Conservation (phyloP, 2,797 vertebrate genomes). For the Acanthiza pusilla region DNA sequence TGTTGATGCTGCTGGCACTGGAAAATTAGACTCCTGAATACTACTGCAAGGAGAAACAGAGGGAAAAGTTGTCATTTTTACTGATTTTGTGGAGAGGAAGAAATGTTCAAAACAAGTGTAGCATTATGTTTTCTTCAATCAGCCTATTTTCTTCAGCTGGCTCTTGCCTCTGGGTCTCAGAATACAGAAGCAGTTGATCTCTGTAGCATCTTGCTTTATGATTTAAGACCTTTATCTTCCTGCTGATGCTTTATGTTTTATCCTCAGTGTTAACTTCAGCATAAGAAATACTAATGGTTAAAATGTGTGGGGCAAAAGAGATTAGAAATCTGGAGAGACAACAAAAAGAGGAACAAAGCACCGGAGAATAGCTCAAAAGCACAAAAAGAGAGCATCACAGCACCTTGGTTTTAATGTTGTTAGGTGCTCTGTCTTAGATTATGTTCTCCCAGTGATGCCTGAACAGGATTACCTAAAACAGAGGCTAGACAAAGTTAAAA, state of each 20-base stretch:
- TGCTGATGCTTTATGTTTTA: background rate
- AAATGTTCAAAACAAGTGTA: background rate
- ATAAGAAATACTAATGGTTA: background rate
- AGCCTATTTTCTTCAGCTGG: background rate
- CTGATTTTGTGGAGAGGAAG: background rate
- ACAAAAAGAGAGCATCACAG: background rate
- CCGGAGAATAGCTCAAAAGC: background rate
- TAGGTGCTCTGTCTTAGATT: background rate
- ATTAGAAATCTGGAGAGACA: background rate
- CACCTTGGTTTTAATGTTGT: background rate
- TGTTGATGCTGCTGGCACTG: rapidly evolving
- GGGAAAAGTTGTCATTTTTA: background rate
- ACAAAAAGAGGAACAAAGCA: background rate
- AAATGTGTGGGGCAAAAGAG: background rate
- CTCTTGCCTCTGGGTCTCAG: background rate
- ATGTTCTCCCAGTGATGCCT: background rate
- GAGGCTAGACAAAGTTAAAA: too few relatives aligned
- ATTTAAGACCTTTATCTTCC: background rate
- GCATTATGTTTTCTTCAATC: background rate
- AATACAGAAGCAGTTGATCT: background rate
- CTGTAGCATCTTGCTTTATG: background rate
- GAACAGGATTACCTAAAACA: too few relatives aligned
- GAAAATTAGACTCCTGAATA: background rate
- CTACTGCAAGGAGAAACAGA: background rate
- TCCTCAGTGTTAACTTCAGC: background rate